These are phyloP conservation scores for Zoanthus sociatus DNA, from an alignment of 92 coral and sea anemone genomes.

Conservation along the genomic window DNA sequence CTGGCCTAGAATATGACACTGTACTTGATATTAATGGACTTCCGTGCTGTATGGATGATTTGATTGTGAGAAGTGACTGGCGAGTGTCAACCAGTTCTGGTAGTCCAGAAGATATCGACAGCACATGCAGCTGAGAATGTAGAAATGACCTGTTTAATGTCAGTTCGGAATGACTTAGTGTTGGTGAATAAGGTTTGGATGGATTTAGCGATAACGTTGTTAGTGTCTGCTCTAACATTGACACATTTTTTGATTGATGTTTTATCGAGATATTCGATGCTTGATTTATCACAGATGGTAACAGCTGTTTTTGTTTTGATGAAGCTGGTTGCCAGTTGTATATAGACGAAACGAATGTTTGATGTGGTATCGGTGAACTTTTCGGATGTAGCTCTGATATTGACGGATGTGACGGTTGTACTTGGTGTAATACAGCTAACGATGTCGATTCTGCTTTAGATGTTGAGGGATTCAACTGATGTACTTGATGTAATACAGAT, in stretches of 20 bases:
- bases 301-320: not conserved
- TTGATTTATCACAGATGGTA: constrained; percentile 2
- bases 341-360: not conserved
- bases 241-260: not conserved
- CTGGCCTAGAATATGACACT: not conserved
- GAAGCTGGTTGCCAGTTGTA: not conserved
- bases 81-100: not conserved
- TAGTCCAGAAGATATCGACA: not conserved
- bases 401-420: not conserved
- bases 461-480: not conserved
- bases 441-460: not conserved
- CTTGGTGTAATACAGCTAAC: not conserved
- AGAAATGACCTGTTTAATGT: not conserved
- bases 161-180: not conserved
- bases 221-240: not conserved
- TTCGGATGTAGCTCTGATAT: not conserved
- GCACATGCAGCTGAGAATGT: not conserved
- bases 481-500: not conserved
- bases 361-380: not conserved
- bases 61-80: not conserved
- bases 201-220: not conserved
- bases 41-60: not conserved
- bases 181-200: not conserved
- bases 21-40: not conserved
- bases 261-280: not conserved